Conservation (phyloP, 2,113 vertebrate species). For the Pithys albifrons region DNA sequence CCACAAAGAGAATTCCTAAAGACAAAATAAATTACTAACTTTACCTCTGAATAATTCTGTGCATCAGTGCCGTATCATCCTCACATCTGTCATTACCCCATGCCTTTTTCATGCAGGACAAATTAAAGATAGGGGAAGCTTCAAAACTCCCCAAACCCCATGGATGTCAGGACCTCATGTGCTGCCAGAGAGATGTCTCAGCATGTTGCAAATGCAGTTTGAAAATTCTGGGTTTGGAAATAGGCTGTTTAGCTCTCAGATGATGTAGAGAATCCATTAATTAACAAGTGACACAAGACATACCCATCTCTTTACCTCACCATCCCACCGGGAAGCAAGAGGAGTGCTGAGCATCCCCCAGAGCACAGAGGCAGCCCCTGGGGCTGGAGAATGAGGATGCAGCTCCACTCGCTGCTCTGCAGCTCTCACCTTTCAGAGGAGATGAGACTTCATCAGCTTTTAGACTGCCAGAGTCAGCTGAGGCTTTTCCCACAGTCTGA, state of each 20-base stretch:
- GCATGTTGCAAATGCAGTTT: slow-evolving; percentile 7
- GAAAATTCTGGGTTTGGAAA: slow-evolving; percentile 29
- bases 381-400: neutral
- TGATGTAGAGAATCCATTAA: slow-evolving; percentile 16
- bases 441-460: neutral
- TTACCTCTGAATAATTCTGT: neutral
- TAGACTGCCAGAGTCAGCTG: neutral
- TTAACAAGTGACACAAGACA: slow-evolving; percentile 22
- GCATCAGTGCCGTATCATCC: neutral
- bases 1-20: neutral
- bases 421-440: neutral
- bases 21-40: neutral
- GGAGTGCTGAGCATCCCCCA: neutral
- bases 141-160: neutral
- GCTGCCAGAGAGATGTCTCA: slow-evolving; percentile 21
- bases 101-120: neutral
- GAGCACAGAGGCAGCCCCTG: neutral
- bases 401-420: neutral
- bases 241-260: neutral
- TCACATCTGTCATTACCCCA: neutral
- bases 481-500: neutral
- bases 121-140: neutral
- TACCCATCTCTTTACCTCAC: neutral
- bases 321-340: neutral
- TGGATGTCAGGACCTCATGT: neutral